These are phyloP conservation scores for Myotis lucifugus DNA, from an alignment of 2,113 vertebrate genomes.

Conservation along the genomic window DNA sequence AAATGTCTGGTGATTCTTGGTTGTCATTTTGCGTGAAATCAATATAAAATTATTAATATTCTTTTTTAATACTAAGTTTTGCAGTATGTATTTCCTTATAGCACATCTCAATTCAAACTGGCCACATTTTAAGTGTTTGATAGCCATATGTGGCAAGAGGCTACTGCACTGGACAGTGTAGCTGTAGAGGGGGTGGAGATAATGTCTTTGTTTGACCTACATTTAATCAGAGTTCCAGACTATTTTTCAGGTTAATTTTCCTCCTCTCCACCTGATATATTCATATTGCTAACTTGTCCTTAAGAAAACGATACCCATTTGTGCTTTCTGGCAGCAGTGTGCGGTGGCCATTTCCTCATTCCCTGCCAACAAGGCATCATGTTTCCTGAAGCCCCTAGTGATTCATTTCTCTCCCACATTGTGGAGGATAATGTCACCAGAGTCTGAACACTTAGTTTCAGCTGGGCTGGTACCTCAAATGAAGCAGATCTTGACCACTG, in stretches of 20 bases:
- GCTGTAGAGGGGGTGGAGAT: background rate
- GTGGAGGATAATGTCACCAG: background rate
- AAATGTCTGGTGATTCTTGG: background rate
- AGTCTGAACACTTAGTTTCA: background rate
- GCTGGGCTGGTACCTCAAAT: background rate
- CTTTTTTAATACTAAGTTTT: background rate
- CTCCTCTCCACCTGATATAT: background rate
- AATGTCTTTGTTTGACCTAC: background rate
- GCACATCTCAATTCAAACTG: background rate
- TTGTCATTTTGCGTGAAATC: background rate
- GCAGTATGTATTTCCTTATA: background rate
- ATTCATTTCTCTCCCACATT: background rate
- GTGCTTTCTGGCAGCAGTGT: background rate
- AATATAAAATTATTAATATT: conserved; percentile 30
- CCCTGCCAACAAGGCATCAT: background rate
- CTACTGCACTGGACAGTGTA: background rate
- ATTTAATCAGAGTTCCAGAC: background rate
- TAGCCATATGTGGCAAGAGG: background rate
- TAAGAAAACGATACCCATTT: background rate
- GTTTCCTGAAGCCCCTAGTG: background rate
- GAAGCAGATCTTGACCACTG: background rate
- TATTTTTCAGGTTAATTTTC: background rate
- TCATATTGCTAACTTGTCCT: background rate
- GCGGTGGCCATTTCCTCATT: background rate
- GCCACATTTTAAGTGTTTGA: background rate